A percentile compares a stretch with the other conserved stretches of the same genome.
These are phyloP conservation scores for Caenorhabditis uteleia DNA, from an alignment of 2,888 invertebrate genomes.

Conservation along the genomic window DNA sequence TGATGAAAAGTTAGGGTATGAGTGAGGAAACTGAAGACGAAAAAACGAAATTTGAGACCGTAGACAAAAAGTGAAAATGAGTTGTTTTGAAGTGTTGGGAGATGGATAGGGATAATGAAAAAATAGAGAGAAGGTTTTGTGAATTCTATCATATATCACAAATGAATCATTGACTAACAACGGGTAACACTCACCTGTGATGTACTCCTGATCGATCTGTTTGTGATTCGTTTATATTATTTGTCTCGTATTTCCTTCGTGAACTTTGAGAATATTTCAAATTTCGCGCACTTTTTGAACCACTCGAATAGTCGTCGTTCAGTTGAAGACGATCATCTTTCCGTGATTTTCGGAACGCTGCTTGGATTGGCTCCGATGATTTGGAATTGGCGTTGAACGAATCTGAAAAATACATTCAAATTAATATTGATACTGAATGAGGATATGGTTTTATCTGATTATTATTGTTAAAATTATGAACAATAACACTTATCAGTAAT, in stretches of 20 bases:
- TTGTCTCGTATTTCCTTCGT: slow-evolving; percentile 25
- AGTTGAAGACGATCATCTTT: slow-evolving; percentile 29
- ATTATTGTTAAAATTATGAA: no score
- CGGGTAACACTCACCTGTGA: slow-evolving; percentile 36
- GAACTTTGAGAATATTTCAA: slow-evolving; percentile 38
- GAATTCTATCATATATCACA: no score
- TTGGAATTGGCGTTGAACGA: slow-evolving; percentile 41
- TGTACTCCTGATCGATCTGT: slow-evolving; percentile 38
- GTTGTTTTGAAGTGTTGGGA: not conserved
- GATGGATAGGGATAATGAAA: not conserved
- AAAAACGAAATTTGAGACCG: no score
- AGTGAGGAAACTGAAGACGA: no score
- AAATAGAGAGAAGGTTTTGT: no score
- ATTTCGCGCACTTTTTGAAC: slow-evolving; percentile 16
- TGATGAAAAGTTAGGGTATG: no score
- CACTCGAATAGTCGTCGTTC: slow-evolving; percentile 8
- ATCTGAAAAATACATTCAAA: slow-evolving; percentile 39
- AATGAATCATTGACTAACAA: no score
- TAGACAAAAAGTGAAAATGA: no score
- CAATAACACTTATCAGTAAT: no score
- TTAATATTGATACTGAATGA: no score
- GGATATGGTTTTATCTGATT: no score
- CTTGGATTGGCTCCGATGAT: slow-evolving; percentile 43
- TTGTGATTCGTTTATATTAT: no score
- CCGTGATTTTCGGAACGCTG: slow-evolving; percentile 38